Percentiles rank a stretch among this genome's conserved stretches.
Conservation (phyloP, 2,113 vertebrate species). For the Theropithecus gelada region DNA sequence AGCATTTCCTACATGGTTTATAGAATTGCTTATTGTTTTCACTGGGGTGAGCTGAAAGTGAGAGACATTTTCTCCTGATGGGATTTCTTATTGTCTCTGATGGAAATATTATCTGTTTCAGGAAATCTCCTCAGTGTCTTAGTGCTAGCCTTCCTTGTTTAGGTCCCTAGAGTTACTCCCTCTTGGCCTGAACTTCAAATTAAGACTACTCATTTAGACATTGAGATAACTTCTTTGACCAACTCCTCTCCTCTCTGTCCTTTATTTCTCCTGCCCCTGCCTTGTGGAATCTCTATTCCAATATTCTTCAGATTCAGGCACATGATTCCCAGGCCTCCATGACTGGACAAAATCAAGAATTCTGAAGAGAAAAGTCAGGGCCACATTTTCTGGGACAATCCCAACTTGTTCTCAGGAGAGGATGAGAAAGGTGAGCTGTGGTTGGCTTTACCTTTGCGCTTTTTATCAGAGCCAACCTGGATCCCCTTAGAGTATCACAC, state of each 20-base stretch:
- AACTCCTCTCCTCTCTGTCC: neutral
- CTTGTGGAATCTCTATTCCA: neutral
- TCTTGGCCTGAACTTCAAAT: neutral
- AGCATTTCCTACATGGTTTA: neutral
- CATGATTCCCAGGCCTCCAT: neutral
- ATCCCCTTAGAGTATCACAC: neutral
- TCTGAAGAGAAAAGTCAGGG: neutral
- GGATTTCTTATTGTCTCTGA: neutral
- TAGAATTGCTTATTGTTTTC: neutral
- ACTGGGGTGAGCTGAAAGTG: neutral
- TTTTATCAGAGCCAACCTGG: neutral
- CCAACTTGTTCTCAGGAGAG: neutral
- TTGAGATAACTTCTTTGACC: neutral
- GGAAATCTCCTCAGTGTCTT: neutral
- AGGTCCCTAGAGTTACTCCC: neutral
- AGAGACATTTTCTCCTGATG: neutral
- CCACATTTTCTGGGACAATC: neutral
- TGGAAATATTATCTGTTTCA: neutral
- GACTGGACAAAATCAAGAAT: neutral
- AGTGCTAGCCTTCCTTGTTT: neutral
- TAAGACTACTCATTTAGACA: neutral
- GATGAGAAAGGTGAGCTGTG: neutral
- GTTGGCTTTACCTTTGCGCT: neutral
- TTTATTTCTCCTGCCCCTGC: neutral
- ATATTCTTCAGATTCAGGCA: neutral